A percentile compares a stretch with the other conserved stretches of the same genome.
phyloP scores from a whole-genome alignment of 2,888 invertebrate genomes.

The Drosophila heteroneura region DNA sequence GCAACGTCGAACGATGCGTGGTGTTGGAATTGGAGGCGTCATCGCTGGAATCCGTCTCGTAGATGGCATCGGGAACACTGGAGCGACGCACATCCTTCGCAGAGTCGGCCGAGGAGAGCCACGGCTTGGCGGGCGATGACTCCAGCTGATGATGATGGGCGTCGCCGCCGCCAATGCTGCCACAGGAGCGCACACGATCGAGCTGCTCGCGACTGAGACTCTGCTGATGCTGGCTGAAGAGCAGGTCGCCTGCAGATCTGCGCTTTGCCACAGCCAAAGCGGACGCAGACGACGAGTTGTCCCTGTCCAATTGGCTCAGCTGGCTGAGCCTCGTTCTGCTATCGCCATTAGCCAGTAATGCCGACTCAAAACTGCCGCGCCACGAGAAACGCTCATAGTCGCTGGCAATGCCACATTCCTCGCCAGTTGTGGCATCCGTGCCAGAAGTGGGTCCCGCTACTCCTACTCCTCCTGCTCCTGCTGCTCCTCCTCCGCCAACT shows the following conservation, averaged over 20 bases:
- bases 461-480: not conserved
- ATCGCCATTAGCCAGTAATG: conserved; percentile 92
- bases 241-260: conserved; percentile 92
- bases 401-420: conserved; percentile 90
- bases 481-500: not conserved
- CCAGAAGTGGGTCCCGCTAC: conserved; percentile 79
- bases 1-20: conserved; percentile 87
- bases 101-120: conserved; percentile 81
- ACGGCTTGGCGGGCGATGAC: conserved; percentile 83
- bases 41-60: conserved; percentile 80
- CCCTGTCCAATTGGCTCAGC: conserved; percentile 88
- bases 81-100: conserved; percentile 86
- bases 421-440: conserved; percentile 86
- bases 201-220: conserved; percentile 92
- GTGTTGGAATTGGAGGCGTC: conserved; percentile 66
- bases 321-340: conserved; percentile 91
- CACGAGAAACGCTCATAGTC: conserved; percentile 96
- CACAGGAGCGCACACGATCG: conserved; percentile 91
- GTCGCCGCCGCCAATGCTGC: conserved; percentile 91
- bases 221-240: conserved; percentile 92
- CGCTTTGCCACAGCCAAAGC: conserved; percentile 90
- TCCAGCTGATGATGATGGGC: conserved; percentile 82
- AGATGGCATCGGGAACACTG: conserved; percentile 87
- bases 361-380: conserved; percentile 97
- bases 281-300: conserved; percentile 88